These are phyloP conservation scores for Platichthys stellatus DNA, from an alignment of 2,113 vertebrate species.

Conservation along the genomic window DNA sequence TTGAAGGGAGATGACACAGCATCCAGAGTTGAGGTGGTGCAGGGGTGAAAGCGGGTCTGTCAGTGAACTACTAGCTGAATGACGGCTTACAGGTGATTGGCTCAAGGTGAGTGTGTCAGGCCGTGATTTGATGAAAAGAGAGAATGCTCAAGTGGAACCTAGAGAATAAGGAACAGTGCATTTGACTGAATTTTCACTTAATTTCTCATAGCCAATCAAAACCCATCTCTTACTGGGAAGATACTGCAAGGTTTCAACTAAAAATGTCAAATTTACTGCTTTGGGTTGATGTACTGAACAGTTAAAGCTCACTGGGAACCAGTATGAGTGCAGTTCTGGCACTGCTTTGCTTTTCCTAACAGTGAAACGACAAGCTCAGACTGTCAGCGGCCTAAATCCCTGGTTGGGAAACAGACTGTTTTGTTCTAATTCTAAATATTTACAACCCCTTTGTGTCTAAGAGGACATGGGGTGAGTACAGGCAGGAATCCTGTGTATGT, in stretches of 20 bases:
- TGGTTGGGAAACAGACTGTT: conserved; percentile 30
- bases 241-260: background rate
- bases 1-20: too few species aligned
- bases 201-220: conserved; percentile 1
- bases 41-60: too few species aligned
- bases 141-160: too few species aligned
- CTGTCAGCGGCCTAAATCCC: conserved; percentile 15
- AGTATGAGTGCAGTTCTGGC: background rate
- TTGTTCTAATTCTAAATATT: conserved; percentile 61
- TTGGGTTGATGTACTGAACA: background rate
- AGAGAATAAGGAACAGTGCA: too few species aligned
- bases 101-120: too few species aligned
- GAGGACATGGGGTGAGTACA: conserved; percentile 34
- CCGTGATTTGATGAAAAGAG: too few species aligned
- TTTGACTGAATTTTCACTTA: too few species aligned
- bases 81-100: too few species aligned
- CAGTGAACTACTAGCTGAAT: too few species aligned
- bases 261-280: background rate
- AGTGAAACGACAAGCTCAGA: conserved; percentile 9
- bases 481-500: conserved; percentile 27
- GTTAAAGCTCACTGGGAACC: background rate
- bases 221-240: background rate
- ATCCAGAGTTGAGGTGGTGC: too few species aligned
- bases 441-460: conserved; percentile 46
- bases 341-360: conserved; percentile 17